Percentiles rank a stretch among this genome's conserved stretches.
Conservation (phyloP, 2,113 vertebrate species). For the Oncorhynchus nerka region DNA sequence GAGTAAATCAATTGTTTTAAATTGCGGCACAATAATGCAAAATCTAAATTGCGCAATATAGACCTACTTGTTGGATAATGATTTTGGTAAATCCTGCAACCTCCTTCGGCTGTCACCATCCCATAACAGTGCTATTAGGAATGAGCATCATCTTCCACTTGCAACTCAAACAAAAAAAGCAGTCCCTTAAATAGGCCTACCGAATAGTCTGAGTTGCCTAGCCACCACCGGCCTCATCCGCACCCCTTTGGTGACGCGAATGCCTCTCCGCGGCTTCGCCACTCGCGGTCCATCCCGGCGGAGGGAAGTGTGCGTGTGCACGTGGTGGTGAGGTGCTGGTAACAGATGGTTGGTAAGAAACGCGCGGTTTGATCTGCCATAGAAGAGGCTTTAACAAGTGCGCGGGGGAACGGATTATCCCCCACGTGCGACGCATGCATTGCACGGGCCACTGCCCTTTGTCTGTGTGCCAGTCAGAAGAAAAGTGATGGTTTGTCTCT, state of each 20-base stretch:
- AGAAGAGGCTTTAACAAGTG: conserved; percentile 55
- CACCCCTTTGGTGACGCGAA: not conserved
- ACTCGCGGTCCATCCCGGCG: not conserved
- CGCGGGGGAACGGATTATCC: conserved; percentile 53
- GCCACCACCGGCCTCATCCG: not conserved
- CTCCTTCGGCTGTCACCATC: too few species aligned
- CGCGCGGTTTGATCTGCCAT: conserved; percentile 59
- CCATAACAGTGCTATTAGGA: too few species aligned
- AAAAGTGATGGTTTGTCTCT: not conserved
- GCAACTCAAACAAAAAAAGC: too few species aligned
- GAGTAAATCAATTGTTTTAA: too few species aligned
- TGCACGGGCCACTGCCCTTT: not conserved
- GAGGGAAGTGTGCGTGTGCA: not conserved
- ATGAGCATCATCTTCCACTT: not conserved
- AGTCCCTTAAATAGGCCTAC: not conserved
- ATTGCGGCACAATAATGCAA: too few species aligned
- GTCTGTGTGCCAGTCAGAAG: not conserved
- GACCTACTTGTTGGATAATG: too few species aligned
- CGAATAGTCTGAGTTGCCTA: not conserved
- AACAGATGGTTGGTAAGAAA: conserved; percentile 61
- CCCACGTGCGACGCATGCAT: conserved; percentile 4
- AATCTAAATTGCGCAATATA: too few species aligned
- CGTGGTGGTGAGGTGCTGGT: conserved; percentile 9
- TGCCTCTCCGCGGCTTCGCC: not conserved
- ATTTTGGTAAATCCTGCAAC: too few species aligned